Evolutionary conservation across 2,888 invertebrate genomes (phyloP).

Genomic region (Thalpophila matura): DNA sequence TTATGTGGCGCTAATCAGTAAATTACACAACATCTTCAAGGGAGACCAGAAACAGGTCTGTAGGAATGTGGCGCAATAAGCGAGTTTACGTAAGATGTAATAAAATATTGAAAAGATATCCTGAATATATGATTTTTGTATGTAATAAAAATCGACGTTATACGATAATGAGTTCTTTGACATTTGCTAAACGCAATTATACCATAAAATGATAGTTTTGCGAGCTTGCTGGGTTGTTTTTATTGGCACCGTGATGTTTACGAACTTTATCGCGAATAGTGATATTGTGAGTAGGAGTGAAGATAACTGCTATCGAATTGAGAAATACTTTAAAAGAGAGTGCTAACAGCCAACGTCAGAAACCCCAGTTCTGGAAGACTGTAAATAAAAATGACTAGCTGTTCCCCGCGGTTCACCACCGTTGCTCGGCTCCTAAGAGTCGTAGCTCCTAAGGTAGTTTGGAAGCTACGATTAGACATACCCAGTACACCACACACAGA

Average conservation of each 20-base stretch:
- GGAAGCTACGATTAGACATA: no score
- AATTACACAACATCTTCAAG: constrained; percentile 26
- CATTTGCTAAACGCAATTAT: not conserved
- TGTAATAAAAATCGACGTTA: constrained; percentile 15
- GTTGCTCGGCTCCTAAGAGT: no score
- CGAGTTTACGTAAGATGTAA: constrained; percentile 7
- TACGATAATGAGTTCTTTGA: constrained; percentile 14
- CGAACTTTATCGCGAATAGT: not conserved
- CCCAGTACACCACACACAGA: no score
- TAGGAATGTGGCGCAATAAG: constrained; percentile 47
- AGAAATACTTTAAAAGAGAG: no score
- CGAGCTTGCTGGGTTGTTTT: not conserved
- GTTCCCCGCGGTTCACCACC: no score
- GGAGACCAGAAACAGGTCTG: constrained; percentile 47
- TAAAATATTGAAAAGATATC: constrained; percentile 31
- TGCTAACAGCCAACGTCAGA: no score
- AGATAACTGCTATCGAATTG: no score
- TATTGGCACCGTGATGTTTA: not conserved
- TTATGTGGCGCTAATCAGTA: constrained; percentile 21
- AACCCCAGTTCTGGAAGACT: no score
- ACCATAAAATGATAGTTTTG: constrained; percentile 5
- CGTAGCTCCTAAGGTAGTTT: no score
- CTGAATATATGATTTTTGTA: constrained; percentile 11
- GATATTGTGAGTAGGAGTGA: no score
- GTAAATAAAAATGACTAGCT: no score